phyloP scores from a whole-genome alignment of 1,140 invertebrate species.

The Cotesia vestalis region DNA sequence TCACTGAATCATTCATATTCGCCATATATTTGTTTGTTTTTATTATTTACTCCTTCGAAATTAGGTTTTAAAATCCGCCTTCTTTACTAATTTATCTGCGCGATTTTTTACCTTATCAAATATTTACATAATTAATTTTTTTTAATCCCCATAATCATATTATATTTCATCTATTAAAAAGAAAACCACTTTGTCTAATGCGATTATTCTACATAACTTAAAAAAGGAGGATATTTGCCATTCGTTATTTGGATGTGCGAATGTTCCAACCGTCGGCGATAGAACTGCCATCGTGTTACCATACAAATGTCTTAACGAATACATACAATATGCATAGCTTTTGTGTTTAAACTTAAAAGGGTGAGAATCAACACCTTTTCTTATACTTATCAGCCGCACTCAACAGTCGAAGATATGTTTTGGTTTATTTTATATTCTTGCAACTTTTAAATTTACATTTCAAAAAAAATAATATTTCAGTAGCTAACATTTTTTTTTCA shows the following conservation, averaged over 20 bases:
- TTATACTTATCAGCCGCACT: constrained; percentile 13
- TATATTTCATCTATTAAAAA: too few species aligned
- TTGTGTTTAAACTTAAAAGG: constrained; percentile 50
- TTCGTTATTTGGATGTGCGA: constrained; percentile 32
- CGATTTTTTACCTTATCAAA: too few species aligned
- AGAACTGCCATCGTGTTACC: constrained; percentile 63
- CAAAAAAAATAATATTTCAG: neutral
- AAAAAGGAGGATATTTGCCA: neutral
- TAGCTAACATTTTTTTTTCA: too few species aligned
- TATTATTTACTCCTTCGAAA: neutral
- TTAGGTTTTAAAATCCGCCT: too few species aligned
- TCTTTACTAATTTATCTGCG: too few species aligned
- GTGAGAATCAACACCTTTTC: constrained; percentile 41
- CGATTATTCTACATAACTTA: constrained; percentile 2
- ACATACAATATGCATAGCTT: constrained; percentile 46
- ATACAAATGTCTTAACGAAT: constrained; percentile 62
- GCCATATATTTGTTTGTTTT: constrained; percentile 36
- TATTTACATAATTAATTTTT: too few species aligned
- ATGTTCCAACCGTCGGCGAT: constrained; percentile 50
- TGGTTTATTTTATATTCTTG: neutral
- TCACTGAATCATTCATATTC: neutral
- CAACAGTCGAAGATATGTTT: neutral
- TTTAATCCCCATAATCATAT: too few species aligned
- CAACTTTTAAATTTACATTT: neutral
- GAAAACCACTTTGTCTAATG: neutral